Percentiles rank a stretch among this genome's conserved stretches.
Evolutionary conservation across 1,140 invertebrate species (phyloP).

Genomic region (Scaptodrosophila lebanonensis): DNA sequence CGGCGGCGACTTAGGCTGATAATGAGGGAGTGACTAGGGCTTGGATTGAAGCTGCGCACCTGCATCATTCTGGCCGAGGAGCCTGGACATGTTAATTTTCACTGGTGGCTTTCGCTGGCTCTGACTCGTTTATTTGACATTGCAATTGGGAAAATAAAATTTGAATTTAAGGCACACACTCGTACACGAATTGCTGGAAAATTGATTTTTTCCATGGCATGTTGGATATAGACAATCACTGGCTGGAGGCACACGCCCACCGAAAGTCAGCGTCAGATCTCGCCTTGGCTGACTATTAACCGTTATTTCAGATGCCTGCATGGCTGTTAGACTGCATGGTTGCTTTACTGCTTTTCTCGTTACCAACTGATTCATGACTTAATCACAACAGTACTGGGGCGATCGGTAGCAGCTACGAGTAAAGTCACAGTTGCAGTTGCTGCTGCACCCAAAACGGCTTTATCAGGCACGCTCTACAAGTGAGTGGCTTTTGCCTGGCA

Average conservation of each 20-base stretch:
- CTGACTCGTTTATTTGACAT: constrained; percentile 42
- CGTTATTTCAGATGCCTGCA: constrained; percentile 24
- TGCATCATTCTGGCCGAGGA: constrained; percentile 1
- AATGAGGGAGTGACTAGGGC: neutral
- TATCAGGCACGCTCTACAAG: constrained; percentile 57
- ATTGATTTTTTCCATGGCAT: constrained; percentile 65
- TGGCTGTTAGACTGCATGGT: constrained; percentile 23
- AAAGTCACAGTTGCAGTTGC: constrained; percentile 33
- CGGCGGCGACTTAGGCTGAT: neutral
- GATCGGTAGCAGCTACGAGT: constrained; percentile 54
- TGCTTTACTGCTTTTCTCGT: no score
- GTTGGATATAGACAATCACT: constrained; percentile 48
- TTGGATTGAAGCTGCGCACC: neutral
- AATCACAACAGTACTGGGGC: constrained; percentile 40
- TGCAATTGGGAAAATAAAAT: constrained; percentile 44
- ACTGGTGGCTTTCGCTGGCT: constrained; percentile 39
- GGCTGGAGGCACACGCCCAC: constrained; percentile 65
- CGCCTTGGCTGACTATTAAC: constrained; percentile 48
- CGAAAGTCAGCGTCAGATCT: constrained; percentile 39
- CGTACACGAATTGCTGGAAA: constrained; percentile 49
- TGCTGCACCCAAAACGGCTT: constrained; percentile 61
- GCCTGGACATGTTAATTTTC: constrained; percentile 33
- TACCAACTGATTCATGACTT: constrained; percentile 69
- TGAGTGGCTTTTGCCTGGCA: constrained; percentile 59
- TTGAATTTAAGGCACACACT: constrained; percentile 22